Base-by-base conservation (phyloP, 2,797 vertebrate genomes). In the Mycteria americana region DNA sequence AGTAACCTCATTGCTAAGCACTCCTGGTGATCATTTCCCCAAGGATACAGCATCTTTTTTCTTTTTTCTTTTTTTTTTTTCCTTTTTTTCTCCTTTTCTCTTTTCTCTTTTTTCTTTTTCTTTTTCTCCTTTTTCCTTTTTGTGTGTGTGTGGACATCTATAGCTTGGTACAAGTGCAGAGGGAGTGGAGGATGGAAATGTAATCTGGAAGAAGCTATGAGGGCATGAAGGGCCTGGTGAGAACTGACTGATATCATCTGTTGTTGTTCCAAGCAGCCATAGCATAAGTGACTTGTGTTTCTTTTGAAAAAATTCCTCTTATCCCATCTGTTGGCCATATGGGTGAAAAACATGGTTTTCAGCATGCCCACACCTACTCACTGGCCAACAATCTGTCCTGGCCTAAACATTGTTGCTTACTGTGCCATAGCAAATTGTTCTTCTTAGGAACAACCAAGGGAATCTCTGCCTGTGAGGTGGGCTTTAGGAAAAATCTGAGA, bases 301-400 rank as follows among this genome's bases (percentile, higher is more conserved):
- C 91, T 72, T 76, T 16, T 51, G 53, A 86, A 78, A 91, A 96
- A 91, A 70, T 83, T 84, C 80, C 68, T 93, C 24, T 65, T 78
- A 33, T 86, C 39, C 95, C 94, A 92, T 96, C 93, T 96, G 91
- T 95, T 92, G 54, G 46, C 89, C 89, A 95, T 95, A 96, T 94
- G 95, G 85, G 64, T 75, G 69, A 65, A 88, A 95, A 90, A 46
- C 64, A 54, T 76, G 74, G 43, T 81, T 93, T 97, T 89, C 65
- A 92, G 86, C 76, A 65, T 93, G 85, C 81, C 74, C 68, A 90
- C 88, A 85, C 69, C 69, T 88, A 78, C 56, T 72, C 5, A 16
- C 67, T 92, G 86, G 83, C 92, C 85, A 95, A 64, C 80, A 95
- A 85, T 97, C 95, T 97, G 96, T 95, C 57, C 90, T 81, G 90